Evolutionary conservation across 35 echinoderm and acorn worm genomes (phyloP), one percentile per base, ranked within the genome.

Genomic region (Ophiothrix spiculata): DNA sequence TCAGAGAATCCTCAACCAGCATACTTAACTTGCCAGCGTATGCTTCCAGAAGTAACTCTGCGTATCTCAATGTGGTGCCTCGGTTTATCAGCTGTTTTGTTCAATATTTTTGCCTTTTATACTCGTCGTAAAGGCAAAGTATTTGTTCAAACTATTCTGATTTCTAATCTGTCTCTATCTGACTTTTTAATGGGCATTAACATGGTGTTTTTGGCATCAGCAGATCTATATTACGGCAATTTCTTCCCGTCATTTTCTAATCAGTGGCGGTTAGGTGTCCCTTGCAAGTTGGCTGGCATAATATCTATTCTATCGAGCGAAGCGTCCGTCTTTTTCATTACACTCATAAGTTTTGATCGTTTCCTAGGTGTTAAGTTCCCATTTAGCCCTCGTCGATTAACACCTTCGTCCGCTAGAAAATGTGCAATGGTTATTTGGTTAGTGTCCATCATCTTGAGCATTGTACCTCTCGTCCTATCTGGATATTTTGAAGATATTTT

Each of bases 261-360:
- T 37, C 75, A 77, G 33, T 91, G 90, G 90, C 23, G 84, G 31
- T 28, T 32, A 0, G 80, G 83, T 32, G 39, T 11, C 0, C 0
- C 79, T 35, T 91, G 90, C 46, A 86, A 86, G 25, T 40, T 87
- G 15, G 76, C 78, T n/a, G 90, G 90, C 23, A 69, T 91, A 23
- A 21, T 91, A 29, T 73, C 90, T 19, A 56, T 82, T 28, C 6
- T 91, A 1, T 81, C 80, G 39, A 91, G 84, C 63, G 90, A 91
- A 77, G 60, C 78, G 25, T 86, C 84, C 8, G 84, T 91, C 28
- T 91, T 86, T 46, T 38, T 91, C 35, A 38, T 91, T 1, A 87
- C 78, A 15, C 16, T 91, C 0, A 79, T 91, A 17, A 87, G 76
- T 16, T 1, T 91, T 31, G 84, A 91, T 37, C 78, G 90, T 21